Base-by-base conservation (phyloP, 2,888 invertebrate genomes). In the Caenorhabditis sinica region DNA sequence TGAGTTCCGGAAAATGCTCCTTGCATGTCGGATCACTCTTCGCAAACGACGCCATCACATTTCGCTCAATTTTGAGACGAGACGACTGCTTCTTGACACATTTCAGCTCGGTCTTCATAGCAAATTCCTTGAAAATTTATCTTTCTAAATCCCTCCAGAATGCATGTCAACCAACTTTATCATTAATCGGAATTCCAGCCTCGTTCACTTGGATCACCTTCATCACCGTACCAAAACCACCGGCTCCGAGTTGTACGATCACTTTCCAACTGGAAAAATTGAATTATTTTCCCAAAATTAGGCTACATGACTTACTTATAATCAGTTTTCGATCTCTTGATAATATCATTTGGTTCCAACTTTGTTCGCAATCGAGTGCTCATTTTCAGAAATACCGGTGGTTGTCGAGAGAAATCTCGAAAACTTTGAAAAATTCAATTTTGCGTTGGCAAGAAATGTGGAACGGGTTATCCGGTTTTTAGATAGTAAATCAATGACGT, bases 221-320 rank as follows among this genome's bases (percentile, higher is more conserved):
- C 79, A 72, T 81, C n/a, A 86, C 86, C 17, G 66, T 56, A 23
- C 86, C 86, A 33, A 81, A 86, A 17, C 79, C 84, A 17, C 86
- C 86, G 17, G 60, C 33, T 17, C 86, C 86, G 15, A 86, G 75
- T 30, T 69, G 49, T 23, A 60, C 61, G 51, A 82, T 60, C 17
- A 85, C 69, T 65, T 77, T 77, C 82, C 82, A 85, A 36, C 85
- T 85, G 79, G 45, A 74, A 61, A n/a, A 56, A 28, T 13, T 40
- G 11, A 40, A 40, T 11, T 40, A 2, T 40, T 40, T 40, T 33
- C 5, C 13, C 13, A 13, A 40, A 40, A 40, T 40, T 40, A 2
- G 2, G 13, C 40, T 33, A n/a, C 15, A 36, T 36, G 2, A 43
- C 73, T 51, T 40, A 74, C 82, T 76, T 66, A 25, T 61, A 83